Base-by-base conservation (phyloP, 2,888 invertebrate genomes). In the Stenotaenia linearis region DNA sequence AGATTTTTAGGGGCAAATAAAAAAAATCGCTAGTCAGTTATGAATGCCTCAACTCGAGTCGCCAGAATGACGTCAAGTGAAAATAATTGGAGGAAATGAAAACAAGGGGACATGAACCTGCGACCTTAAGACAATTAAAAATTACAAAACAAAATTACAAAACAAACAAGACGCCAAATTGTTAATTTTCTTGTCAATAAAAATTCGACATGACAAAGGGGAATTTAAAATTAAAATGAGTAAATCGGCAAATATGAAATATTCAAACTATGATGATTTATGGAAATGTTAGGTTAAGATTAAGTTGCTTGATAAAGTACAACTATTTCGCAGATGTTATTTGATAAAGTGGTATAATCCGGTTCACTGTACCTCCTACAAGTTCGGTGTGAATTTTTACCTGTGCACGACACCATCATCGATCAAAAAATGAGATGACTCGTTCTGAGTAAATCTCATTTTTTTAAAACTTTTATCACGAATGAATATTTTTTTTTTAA, bases 61-160 rank as follows among this genome's bases (percentile, higher is more conserved):
- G 69, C 69, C 28, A 69, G 21, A 56, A n/a, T 69, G 69, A 69
- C 69, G 69, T 69, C 69, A 25, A 69, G 69, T 69, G 12, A 6
- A n/a, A 28, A 69, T 69, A 28, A 50, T 69, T 69, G 28, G n/a
- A 69, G 69, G 69, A 69, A 69, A 69, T 69, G 69, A n/a, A 69
- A 69, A 69, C 69, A 69, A 69, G 69, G 56, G 69, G 69, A 69
- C 69, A 28, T 28, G 69, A 69, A 69, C 28, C 69, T 69, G 69
- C 25, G 69, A 69, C 69, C 69, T 69, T 69, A 4, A 45, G 69
- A 69, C 69, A 69, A 69, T 69, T 69, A 69, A 28, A 28, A 69
- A 25, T 25, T n/a, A n/a, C n/a, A n/a, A n/a, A n/a, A n/a, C n/a
- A n/a, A n/a, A n/a, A n/a, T n/a, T n/a, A n/a, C n/a, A n/a, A n/a